A percentile compares a stretch with the other conserved stretches of the same genome.
phyloP scores from a whole-genome alignment of 2,113 vertebrate species.

The Fregata magnificens region DNA sequence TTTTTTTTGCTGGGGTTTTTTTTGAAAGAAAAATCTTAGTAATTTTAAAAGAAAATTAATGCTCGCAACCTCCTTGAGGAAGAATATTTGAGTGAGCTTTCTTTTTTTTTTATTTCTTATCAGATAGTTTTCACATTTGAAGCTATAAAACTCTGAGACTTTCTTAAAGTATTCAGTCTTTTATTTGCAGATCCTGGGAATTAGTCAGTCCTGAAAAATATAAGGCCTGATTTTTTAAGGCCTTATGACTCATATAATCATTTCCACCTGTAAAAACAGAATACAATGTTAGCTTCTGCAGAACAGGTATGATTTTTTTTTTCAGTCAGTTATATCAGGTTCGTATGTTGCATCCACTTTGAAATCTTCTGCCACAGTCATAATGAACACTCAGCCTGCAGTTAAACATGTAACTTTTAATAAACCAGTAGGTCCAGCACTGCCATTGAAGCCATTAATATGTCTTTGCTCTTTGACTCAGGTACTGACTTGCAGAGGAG shows the following conservation, averaged over 20 bases:
- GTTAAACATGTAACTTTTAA: background rate
- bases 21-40: background rate
- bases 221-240: background rate
- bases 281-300: background rate
- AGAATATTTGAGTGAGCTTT: background rate
- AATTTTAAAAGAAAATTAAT: background rate
- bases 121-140: background rate
- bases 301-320: background rate
- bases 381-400: background rate
- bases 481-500: background rate
- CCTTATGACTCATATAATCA: background rate
- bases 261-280: background rate
- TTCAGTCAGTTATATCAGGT: background rate
- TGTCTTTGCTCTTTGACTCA: background rate
- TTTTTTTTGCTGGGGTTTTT: fast-evolving
- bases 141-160: background rate
- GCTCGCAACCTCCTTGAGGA: background rate
- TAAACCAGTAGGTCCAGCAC: background rate
- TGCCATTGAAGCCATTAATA: background rate
- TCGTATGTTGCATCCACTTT: background rate
- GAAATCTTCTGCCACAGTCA: background rate
- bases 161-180: background rate
- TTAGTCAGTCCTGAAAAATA: background rate
- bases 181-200: background rate
- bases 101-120: background rate